Conservation (phyloP, 2,888 invertebrate species). For the Imbricaverruca yamaguchii region DNA sequence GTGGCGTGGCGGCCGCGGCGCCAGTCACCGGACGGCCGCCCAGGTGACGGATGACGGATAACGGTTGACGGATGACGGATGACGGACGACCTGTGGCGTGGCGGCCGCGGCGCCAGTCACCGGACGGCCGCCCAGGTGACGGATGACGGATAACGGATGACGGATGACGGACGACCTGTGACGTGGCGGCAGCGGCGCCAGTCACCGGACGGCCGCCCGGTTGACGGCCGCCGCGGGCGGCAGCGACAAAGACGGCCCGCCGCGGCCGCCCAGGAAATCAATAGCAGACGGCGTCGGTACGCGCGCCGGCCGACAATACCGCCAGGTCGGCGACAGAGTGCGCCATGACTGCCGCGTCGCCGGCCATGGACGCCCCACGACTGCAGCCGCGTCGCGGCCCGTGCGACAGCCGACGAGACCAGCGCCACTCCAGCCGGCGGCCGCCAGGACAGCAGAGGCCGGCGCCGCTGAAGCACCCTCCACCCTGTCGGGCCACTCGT, state of each 20-base stretch:
- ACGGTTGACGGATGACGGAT: too few relatives aligned
- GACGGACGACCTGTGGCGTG: too few relatives aligned
- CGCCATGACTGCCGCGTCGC: background rate
- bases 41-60: background rate
- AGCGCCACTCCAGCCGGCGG: too few relatives aligned
- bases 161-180: too few relatives aligned
- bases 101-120: background rate
- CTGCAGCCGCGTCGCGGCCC: too few relatives aligned
- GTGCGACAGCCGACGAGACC: too few relatives aligned
- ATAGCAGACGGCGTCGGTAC: background rate
- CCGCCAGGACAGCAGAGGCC: too few relatives aligned
- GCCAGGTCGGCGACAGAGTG: background rate
- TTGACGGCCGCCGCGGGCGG: background rate
- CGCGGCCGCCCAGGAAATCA: constrained; percentile 14
- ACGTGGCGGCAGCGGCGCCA: too few relatives aligned
- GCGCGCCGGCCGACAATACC: background rate
- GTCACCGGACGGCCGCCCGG: background rate
- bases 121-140: background rate
- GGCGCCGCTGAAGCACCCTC: too few relatives aligned
- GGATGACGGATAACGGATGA: background rate
- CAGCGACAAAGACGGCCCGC: background rate
- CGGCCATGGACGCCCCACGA: background rate
- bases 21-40: background rate
- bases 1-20: too few relatives aligned
- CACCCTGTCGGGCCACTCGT: too few relatives aligned